Evolutionary conservation across 2,797 vertebrate species (phyloP).

Genomic region (Sebastes diploproa): DNA sequence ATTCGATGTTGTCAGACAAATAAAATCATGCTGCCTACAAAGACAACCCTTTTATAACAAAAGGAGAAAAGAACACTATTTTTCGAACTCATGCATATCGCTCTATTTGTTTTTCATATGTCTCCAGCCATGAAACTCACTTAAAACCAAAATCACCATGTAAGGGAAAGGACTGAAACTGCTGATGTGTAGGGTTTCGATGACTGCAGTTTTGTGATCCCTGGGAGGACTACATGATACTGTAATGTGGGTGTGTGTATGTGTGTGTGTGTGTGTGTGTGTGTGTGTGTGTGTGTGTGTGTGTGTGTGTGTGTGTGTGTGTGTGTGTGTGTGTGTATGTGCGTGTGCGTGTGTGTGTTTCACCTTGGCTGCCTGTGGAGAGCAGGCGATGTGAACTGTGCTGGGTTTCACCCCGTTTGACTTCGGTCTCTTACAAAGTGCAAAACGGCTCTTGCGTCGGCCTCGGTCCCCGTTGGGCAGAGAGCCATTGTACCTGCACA

Average conservation of each 20-base stretch:
- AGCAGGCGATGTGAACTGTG: slow-evolving; percentile 96
- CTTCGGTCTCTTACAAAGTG: slow-evolving; percentile 96
- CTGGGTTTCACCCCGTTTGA: slow-evolving; percentile 98
- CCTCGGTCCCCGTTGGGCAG: slow-evolving; percentile 97
- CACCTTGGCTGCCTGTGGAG: slow-evolving; percentile 99
- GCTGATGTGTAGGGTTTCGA: background rate
- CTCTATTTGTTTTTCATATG: background rate
- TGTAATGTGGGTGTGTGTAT: background rate
- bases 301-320: background rate
- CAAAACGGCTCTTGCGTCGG: slow-evolving; percentile 98
- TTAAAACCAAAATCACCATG: background rate
- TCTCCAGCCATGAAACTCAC: background rate
- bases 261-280: background rate
- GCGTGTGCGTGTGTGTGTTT: slow-evolving; percentile 25
- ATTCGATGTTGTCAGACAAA: slow-evolving; percentile 17
- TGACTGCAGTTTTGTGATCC: background rate
- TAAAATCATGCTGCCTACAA: background rate
- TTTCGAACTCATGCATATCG: background rate
- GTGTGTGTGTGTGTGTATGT: background rate
- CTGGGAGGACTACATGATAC: background rate
- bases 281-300: no score
- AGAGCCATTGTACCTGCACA: slow-evolving; percentile 96
- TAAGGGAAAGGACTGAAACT: background rate
- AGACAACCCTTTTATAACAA: background rate
- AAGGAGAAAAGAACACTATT: background rate